These are phyloP conservation scores for Dendrolimus kikuchii DNA, from an alignment of 1,140 invertebrate species.

Conservation along the genomic window DNA sequence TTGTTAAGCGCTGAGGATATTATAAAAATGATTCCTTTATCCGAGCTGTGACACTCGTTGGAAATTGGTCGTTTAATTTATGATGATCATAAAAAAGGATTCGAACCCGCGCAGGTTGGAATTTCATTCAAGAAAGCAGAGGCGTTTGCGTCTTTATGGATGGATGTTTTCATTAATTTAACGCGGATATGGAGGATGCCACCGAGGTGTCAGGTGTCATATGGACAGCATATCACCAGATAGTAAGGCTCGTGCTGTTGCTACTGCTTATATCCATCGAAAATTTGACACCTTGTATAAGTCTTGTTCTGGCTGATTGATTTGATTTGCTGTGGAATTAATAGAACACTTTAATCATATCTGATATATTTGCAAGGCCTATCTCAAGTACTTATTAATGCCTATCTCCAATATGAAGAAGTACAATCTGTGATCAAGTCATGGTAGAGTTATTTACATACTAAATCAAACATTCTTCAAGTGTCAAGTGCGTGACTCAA, in stretches of 20 bases:
- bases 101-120: conserved; percentile 62
- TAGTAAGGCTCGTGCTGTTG: conserved; percentile 28
- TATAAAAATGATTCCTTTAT: conserved; percentile 73
- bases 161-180: conserved; percentile 72
- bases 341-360: neutral
- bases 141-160: conserved; percentile 60
- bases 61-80: conserved; percentile 72
- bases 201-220: conserved; percentile 48
- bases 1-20: conserved; percentile 73
- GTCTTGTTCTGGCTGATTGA: no score
- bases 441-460: conserved; percentile 36
- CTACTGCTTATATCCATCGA: conserved; percentile 32
- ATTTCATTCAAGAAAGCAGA: conserved; percentile 70
- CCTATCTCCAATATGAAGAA: conserved; percentile 4
- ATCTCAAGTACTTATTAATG: neutral
- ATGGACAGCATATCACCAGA: conserved; percentile 28
- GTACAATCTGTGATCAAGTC: conserved; percentile 25
- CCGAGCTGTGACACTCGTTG: conserved; percentile 64
- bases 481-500: conserved; percentile 55
- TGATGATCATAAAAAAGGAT: conserved; percentile 70
- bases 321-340: no score
- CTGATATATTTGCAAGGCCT: neutral
- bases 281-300: conserved; percentile 5
- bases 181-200: conserved; percentile 42
- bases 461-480: conserved; percentile 44